phyloP scores from a whole-genome alignment of 2,888 invertebrate genomes.

The Polymixis flavicincta region DNA sequence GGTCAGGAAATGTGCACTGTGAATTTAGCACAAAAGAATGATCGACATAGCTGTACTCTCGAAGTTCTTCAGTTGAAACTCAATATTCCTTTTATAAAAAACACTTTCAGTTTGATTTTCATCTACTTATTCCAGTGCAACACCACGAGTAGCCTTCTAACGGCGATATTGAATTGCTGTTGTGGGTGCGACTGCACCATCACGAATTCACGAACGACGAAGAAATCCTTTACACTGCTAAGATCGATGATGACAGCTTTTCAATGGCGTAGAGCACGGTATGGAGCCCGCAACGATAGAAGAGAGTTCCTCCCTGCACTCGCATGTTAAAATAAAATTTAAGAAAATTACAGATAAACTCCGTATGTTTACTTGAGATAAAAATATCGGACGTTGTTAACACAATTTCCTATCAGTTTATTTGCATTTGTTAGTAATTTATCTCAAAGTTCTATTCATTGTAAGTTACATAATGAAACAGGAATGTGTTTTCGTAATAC shows the following conservation, averaged over 20 bases:
- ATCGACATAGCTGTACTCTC: not conserved
- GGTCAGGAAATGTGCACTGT: not conserved
- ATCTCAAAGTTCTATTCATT: conserved; percentile 11
- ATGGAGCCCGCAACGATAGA: conserved; percentile 5
- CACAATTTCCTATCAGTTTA: conserved; percentile 23
- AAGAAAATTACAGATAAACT: conserved; percentile 22
- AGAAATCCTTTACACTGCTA: conserved; percentile 18
- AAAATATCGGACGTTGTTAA: conserved; percentile 39
- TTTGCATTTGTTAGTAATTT: conserved; percentile 35
- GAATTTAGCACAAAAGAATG: not conserved
- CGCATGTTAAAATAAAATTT: conserved; percentile 22
- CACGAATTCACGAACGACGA: not conserved
- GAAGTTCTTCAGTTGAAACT: not conserved
- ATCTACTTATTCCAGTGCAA: conserved; percentile 1
- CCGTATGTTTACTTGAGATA: conserved; percentile 35
- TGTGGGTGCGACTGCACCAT: not conserved
- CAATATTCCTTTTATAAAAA: not conserved
- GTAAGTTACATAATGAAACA: conserved; percentile 16
- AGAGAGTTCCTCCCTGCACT: conserved; percentile 7
- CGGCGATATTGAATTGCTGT: not conserved
- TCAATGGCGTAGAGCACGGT: conserved; percentile 9
- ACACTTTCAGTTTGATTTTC: not conserved
- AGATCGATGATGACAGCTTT: conserved; percentile 40
- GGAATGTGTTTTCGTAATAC: conserved; percentile 14
- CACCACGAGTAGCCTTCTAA: not conserved